Base-by-base conservation (phyloP, 1,140 invertebrate species). In the Brevipalpus yothersi region DNA sequence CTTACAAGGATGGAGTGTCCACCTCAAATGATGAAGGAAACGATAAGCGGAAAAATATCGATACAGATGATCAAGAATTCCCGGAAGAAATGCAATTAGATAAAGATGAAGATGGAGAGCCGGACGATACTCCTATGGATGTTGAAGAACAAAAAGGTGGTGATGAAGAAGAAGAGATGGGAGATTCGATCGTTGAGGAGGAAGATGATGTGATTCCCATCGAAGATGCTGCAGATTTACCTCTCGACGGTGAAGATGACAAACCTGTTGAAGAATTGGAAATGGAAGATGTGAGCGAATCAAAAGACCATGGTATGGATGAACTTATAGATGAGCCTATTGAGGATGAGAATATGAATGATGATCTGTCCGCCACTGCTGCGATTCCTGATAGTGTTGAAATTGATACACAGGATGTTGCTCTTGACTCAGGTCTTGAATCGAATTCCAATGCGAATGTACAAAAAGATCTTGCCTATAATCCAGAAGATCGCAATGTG, bases 11-110 rank as follows among this genome's bases (percentile, higher is more conserved):
- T 31, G 31, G 31, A 31, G 31, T 31, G 31, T 31, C 31, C 31
- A 31, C 31, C 31, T 31, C 31, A 23, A 53, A 47, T 10, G 15
- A 15, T 19, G 58, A 62, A 19, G 47, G 47, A 47, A 41, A 53
- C 4, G 43, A 60, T 58, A 51, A 51, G 56, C 59, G 40, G 56
- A 59, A n/a, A 58, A 63, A 60, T 21, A 53, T 31, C 31, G 31
- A 31, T 21, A 41, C 43, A 58, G 74, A 79, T 49, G 80, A 80
- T 1, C 84, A 88, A 42, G 53, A 65, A 39, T 58, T 60, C 13
- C 57, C 56, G 7, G 61, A 65, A 58, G 53, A 58, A 12, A 56
- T 61, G 23, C 79, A 88, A 67, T 70, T 90, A 4, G 86, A 91
- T 67, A 81, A 82, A 54, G 79, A 67, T 57, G 62, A 59, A 23